Percentiles rank a stretch among this genome's conserved stretches.
These are phyloP conservation scores for Atlantisia rogersi DNA, from an alignment of 2,113 vertebrate genomes.

Conservation along the genomic window DNA sequence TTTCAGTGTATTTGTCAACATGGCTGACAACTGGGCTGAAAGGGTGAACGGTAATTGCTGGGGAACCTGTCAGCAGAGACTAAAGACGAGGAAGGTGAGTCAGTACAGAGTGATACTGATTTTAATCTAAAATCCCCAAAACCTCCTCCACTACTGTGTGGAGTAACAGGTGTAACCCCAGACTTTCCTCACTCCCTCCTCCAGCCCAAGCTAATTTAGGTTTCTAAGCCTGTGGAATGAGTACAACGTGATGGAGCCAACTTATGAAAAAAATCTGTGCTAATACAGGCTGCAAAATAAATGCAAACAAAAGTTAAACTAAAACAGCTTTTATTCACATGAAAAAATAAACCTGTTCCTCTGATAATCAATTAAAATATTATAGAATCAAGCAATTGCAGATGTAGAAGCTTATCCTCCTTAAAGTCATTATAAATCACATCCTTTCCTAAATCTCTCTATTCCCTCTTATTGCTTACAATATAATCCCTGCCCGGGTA, in stretches of 20 bases:
- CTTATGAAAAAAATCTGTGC: constrained; percentile 39
- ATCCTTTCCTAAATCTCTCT: constrained; percentile 88
- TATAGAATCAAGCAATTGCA: constrained; percentile 76
- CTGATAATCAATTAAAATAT: constrained; percentile 85
- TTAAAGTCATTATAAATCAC: constrained; percentile 88
- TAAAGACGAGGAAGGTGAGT: not conserved
- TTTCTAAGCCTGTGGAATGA: constrained; percentile 67
- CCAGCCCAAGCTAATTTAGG: constrained; percentile 45
- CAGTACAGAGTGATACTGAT: not conserved
- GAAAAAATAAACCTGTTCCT: constrained; percentile 77
- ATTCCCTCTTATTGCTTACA: constrained; percentile 78
- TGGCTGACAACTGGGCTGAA: not conserved
- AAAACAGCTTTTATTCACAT: constrained; percentile 60
- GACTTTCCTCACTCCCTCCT: not conserved
- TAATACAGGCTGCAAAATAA: constrained; percentile 76
- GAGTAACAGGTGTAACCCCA: constrained; percentile 60
- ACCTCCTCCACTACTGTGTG: not conserved
- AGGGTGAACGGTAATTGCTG: not conserved
- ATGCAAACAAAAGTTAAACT: constrained; percentile 71
- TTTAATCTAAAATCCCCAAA: not conserved
- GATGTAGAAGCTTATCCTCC: constrained; percentile 88
- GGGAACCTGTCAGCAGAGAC: not conserved
- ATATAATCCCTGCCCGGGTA: constrained; percentile 79
- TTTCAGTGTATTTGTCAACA: not conserved
- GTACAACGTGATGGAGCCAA: constrained; percentile 61